A percentile compares a stretch with the other conserved stretches of the same genome.
These are phyloP conservation scores for Nyctereutes procyonoides DNA, from an alignment of 2,113 vertebrate genomes.

Conservation along the genomic window DNA sequence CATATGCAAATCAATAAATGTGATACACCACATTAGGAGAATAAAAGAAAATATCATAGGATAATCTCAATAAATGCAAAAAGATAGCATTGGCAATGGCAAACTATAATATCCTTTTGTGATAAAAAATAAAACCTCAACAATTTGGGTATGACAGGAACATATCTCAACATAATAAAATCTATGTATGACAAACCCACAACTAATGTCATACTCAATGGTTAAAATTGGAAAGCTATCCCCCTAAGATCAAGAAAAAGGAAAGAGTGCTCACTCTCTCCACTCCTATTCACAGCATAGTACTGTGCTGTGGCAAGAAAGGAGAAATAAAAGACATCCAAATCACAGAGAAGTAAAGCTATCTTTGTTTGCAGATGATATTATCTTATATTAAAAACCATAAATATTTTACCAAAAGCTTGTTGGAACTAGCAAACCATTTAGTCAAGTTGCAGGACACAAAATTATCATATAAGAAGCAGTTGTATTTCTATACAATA, in stretches of 20 bases:
- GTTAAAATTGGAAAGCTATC: background rate
- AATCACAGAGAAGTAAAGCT: background rate
- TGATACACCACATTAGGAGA: background rate
- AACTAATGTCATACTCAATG: background rate
- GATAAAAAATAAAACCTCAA: background rate
- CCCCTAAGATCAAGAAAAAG: background rate
- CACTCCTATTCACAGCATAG: background rate
- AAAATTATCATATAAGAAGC: background rate
- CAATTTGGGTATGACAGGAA: background rate
- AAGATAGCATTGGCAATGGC: background rate
- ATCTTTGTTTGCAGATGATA: background rate
- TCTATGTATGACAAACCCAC: background rate
- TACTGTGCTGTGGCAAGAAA: background rate
- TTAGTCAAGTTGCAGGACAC: background rate
- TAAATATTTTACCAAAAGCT: background rate
- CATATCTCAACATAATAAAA: background rate
- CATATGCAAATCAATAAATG: background rate
- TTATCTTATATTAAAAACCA: background rate
- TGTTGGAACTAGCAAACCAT: background rate
- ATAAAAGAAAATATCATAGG: background rate
- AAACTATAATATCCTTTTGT: background rate
- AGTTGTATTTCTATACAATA: background rate
- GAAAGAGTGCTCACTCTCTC: background rate
- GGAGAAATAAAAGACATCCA: background rate
- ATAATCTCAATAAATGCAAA: background rate